Base-by-base conservation (phyloP, 2,797 vertebrate species). In the Erethizon dorsatum region DNA sequence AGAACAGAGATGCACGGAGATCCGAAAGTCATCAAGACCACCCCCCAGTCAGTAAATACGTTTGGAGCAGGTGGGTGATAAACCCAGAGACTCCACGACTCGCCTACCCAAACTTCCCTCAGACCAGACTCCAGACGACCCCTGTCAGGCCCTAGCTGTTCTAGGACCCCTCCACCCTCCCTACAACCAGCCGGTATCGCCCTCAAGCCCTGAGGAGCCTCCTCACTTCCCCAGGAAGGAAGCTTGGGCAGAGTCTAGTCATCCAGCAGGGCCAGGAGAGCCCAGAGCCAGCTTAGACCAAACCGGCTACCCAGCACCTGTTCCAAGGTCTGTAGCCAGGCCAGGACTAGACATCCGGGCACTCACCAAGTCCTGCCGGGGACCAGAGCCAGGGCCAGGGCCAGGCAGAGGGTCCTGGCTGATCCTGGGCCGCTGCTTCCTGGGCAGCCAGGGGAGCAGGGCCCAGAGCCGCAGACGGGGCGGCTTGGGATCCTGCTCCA, bases 401-500 rank as follows among this genome's bases (percentile, higher is more conserved):
- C 91, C 95, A 31, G 98, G 98, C 96, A 98, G 88, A 57, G 98
- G 97, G 37, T 97, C 97, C 63, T 97, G 95, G 97, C 97, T 97
- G 79, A 96, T 97, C 97, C 98, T 98, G 61, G 98, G 96, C 97
- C 98, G 98, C 2, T 98, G 98, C 79, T 98, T 99, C 97, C 98
- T 98, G 83, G 98, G 98, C 82, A 99, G 98, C 98, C 98, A 98
- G 26, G 98, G 98, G 3, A 97, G 69, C 97, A 97, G 97, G 95
- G 98, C 98, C 95, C 98, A 98, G 15, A 98, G 90, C 96, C 98
- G 98, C 91, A 98, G 52, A 24, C 98, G 98, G 97, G 98, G 98
- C 14, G 96, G 93, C 96, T 98, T 98, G 15, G 98, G 97, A 96
- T 98, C 98, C 97, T 96, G 98, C 85, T 99, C 98, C 98, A 99